Conservation (phyloP, 2,888 invertebrate genomes). For the Griposia aprilina region DNA sequence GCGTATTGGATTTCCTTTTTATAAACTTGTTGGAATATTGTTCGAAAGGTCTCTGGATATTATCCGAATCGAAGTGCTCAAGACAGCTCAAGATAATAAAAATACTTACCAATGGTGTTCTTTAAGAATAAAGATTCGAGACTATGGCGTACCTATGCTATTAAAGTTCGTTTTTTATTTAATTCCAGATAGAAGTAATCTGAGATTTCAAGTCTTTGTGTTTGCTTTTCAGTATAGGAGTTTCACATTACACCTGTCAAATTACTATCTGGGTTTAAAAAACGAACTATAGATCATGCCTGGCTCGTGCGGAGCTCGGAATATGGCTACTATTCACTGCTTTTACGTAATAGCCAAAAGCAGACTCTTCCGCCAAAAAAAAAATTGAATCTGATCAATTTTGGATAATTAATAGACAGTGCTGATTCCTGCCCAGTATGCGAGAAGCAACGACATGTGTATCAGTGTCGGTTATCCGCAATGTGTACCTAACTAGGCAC, state of each 20-base stretch:
- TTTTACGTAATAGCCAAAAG: slow-evolving; percentile 42
- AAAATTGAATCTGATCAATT: neutral
- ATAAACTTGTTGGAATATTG: slow-evolving; percentile 38
- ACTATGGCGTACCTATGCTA: slow-evolving; percentile 14
- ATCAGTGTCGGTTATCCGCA: slow-evolving; percentile 42
- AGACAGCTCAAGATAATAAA: slow-evolving; percentile 32
- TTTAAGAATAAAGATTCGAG: slow-evolving; percentile 35
- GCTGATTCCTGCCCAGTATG: slow-evolving; percentile 9
- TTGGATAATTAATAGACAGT: slow-evolving; percentile 19
- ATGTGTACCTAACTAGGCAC: slow-evolving; percentile 31
- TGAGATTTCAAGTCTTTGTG: no score
- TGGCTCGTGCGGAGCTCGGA: slow-evolving; percentile 15
- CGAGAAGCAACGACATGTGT: slow-evolving; percentile 33
- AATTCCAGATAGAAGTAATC: no score
- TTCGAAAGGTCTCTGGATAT: slow-evolving; percentile 22
- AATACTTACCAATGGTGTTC: slow-evolving; percentile 30
- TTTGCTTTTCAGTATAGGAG: no score
- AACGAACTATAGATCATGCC: slow-evolving; percentile 17
- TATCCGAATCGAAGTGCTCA: slow-evolving; percentile 18
- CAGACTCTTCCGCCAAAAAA: neutral
- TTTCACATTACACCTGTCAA: no score
- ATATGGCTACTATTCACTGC: slow-evolving; percentile 45
- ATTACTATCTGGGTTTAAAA: no score
- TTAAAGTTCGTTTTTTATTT: neutral
- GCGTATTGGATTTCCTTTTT: slow-evolving; percentile 38